Evolutionary conservation across 1,140 invertebrate species (phyloP), one percentile per base, ranked within the genome.

Genomic region (Kradibia gibbosae): DNA sequence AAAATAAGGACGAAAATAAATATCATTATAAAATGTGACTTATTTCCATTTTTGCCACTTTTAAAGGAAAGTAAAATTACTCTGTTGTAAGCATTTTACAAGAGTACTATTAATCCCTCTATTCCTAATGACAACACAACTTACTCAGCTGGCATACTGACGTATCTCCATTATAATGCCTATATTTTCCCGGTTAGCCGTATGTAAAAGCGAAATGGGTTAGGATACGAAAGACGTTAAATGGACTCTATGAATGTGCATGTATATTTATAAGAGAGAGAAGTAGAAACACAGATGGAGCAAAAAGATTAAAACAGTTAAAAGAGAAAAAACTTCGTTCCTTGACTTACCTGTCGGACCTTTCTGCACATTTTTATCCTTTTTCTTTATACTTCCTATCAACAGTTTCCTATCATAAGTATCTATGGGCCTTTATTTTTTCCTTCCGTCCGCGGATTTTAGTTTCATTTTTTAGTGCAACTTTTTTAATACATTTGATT

Each of bases 131-230:
- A 72, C n/a, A 48, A 5, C 50, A 10, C 36, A 50, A 36, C 11
- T 42, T n/a, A 39, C 36, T 53, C 65, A 22, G 34, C 36, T 50
- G 22, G 13, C 25, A 25, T 57, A 75, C 22, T 70, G 72, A 81
- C 57, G 73, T 76, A 4, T 57, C 39, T 45, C 60, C 72, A 76
- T 81, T 76, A 67, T 75, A 81, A 81, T 81, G 73, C 73, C 80
- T 60, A 81, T 81, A 81, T 81, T 81, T 81, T 71, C 73, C 65
- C 62, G 73, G 45, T 55, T 55, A 36, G 48, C 71, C 28, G 20
- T 53, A 73, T 25, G 22, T 25, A 57, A 42, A 62, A 73, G 25
- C 86, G 86, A 89, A 87, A 88, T 83, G 86, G 88, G 85, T 87
- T 86, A 87, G 83, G 85, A 80, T 73, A 31, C 31, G 50, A 79